Evolutionary conservation across 1,140 invertebrate genomes (phyloP).

Genomic region (Zelostemma sp.): DNA sequence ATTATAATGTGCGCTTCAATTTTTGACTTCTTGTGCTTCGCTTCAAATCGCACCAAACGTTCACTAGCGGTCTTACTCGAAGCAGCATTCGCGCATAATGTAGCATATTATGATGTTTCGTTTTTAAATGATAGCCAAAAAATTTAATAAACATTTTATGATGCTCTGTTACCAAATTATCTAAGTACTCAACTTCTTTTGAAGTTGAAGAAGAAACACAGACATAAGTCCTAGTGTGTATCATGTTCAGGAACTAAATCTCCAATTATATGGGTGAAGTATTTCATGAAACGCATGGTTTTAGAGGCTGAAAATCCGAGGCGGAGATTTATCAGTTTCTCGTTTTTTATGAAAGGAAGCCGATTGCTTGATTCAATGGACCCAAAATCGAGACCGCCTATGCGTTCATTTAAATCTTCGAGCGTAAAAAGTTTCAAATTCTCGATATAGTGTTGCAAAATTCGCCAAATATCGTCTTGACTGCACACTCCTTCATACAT

Average conservation of each 20-base stretch:
- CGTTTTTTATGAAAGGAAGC: constrained; percentile 2
- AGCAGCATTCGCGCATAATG: too few relatives aligned
- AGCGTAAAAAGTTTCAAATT: constrained; percentile 22
- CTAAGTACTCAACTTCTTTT: too few relatives aligned
- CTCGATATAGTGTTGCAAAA: constrained; percentile 15
- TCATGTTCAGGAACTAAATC: constrained; percentile 26
- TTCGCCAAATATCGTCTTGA: constrained; percentile 7
- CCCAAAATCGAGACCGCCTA: constrained; percentile 16
- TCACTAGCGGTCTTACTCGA: background rate
- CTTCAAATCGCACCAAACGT: constrained; percentile 21
- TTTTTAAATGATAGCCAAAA: too few relatives aligned
- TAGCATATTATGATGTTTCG: too few relatives aligned
- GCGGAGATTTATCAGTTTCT: constrained; percentile 5
- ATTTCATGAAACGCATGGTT: constrained; percentile 31
- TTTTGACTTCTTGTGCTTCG: constrained; percentile 39
- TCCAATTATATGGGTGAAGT: constrained; percentile 32
- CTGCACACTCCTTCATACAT: constrained; percentile 16
- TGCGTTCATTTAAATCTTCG: constrained; percentile 22
- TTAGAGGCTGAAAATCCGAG: constrained; percentile 32
- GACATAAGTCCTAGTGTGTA: constrained; percentile 30
- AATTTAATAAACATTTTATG: too few relatives aligned
- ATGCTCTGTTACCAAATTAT: too few relatives aligned
- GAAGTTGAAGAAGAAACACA: background rate
- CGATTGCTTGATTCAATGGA: constrained; percentile 9
- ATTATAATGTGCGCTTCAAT: constrained; percentile 39